These are phyloP conservation scores for Falco punctatus DNA, from an alignment of 2,113 vertebrate genomes.

Conservation along the genomic window DNA sequence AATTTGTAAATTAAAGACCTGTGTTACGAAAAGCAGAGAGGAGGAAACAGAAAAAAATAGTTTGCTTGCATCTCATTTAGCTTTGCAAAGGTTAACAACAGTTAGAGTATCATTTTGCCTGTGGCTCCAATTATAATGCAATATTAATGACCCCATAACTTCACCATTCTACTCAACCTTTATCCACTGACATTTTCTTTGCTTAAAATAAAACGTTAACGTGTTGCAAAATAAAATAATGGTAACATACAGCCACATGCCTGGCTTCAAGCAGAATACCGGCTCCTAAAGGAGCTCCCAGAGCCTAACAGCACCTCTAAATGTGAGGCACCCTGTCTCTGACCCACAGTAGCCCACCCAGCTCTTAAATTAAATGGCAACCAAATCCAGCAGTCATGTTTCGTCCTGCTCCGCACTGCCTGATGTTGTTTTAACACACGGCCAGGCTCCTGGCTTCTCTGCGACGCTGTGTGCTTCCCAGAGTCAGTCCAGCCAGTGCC, in stretches of 20 bases:
- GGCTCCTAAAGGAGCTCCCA: background rate
- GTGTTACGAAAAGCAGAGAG: background rate
- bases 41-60: background rate
- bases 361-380: background rate
- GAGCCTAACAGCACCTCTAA: background rate
- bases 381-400: background rate
- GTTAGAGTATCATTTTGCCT: background rate
- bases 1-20: background rate
- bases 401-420: fast-evolving
- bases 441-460: background rate
- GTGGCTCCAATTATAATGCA: background rate
- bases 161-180: background rate
- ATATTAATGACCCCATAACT: background rate
- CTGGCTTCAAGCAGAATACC: background rate
- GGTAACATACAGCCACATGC: background rate
- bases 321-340: background rate
- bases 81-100: constrained; percentile 10
- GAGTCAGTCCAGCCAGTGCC: background rate
- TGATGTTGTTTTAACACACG: fast-evolving
- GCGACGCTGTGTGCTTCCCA: fast-evolving
- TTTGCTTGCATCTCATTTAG: background rate
- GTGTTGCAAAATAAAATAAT: background rate
- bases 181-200: constrained; percentile 14
- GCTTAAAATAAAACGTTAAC: background rate
- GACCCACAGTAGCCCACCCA: background rate